Base-by-base conservation (phyloP, 2,797 vertebrate species). In the Gymnocypris eckloni region DNA sequence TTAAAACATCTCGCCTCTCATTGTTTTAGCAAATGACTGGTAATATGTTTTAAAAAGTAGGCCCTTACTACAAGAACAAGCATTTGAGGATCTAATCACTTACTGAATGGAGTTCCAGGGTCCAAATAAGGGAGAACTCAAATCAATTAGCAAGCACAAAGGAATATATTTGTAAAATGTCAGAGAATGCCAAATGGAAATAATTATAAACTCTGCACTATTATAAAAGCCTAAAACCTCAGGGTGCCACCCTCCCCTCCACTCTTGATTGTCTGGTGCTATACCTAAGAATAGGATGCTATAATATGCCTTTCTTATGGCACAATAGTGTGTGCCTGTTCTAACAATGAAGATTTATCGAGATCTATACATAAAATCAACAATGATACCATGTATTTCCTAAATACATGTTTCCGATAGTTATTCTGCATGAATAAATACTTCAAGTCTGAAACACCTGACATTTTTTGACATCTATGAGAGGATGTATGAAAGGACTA, bases 101-200 rank as follows among this genome's bases (percentile, higher is more conserved):
- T 73, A 79, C 48, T 81, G 66, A 78, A 66, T 43, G 33, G n/a
- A 73, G 43, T 82, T 85, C 50, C 18, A 37, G 33, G 25, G 25
- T 78, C 81, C 86, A 85, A 88, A 89, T 83, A 86, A 88, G 37
- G 37, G 77, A 77, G 41, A 82, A 76, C 85, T 84, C 84, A 76
- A 87, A 89, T 89, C 86, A 83, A 88, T 92, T 90, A 89, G 73
- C 70, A 69, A 86, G 54, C 54, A 77, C 81, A 86, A 88, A 79
- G 71, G 84, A 79, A 79, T 82, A 82, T 88, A 86, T 88, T 86
- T 71, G 64, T 72, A 71, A 91, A 90, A 91, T 89, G 88, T 90
- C 89, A 89, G 41, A 89, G 84, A 88, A 90, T 90, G 89, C 87
- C 90, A 89, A 82, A 87, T 41, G 64, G 9, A 64, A 54, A 77